Evolutionary conservation across 2,113 vertebrate species (phyloP).

Genomic region (Collichthys lucidus): DNA sequence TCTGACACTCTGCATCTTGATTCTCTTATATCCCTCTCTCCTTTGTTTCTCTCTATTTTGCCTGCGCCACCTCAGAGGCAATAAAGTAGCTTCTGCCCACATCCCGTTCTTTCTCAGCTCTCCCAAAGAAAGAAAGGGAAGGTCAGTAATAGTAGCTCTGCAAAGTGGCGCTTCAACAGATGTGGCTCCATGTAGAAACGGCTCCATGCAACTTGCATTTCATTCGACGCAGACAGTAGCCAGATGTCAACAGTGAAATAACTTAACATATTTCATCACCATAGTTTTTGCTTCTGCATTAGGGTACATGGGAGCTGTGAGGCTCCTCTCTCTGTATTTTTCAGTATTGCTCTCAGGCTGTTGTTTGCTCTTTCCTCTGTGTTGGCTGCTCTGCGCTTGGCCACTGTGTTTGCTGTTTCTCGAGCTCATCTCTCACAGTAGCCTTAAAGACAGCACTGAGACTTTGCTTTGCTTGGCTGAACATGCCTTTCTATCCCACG

Average conservation of each 20-base stretch:
- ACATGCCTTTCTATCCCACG: conserved; percentile 38
- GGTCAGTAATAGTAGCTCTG: conserved; percentile 80
- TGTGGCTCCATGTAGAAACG: conserved; percentile 40
- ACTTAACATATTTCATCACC: neutral
- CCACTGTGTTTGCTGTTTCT: conserved; percentile 45
- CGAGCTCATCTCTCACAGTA: conserved; percentile 35
- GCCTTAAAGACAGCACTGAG: conserved; percentile 32
- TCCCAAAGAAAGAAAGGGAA: conserved; percentile 85
- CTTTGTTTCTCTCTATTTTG: conserved; percentile 54
- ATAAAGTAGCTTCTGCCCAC: conserved; percentile 81
- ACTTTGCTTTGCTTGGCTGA: conserved; percentile 71
- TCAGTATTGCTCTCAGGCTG: conserved; percentile 41
- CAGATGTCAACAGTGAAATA: neutral
- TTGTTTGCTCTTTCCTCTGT: conserved; percentile 37
- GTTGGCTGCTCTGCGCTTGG: conserved; percentile 58
- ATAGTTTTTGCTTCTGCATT: conserved; percentile 35
- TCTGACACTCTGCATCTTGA: conserved; percentile 36
- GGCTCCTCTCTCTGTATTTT: conserved; percentile 27
- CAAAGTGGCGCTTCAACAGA: neutral
- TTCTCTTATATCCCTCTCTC: conserved; percentile 62
- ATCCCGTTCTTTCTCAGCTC: conserved; percentile 85
- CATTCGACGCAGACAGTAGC: neutral
- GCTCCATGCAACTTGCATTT: conserved; percentile 28
- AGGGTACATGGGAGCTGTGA: neutral
- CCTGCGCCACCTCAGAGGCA: conserved; percentile 79